Base-by-base conservation (phyloP, 2,888 invertebrate species). In the Boloria selene region DNA sequence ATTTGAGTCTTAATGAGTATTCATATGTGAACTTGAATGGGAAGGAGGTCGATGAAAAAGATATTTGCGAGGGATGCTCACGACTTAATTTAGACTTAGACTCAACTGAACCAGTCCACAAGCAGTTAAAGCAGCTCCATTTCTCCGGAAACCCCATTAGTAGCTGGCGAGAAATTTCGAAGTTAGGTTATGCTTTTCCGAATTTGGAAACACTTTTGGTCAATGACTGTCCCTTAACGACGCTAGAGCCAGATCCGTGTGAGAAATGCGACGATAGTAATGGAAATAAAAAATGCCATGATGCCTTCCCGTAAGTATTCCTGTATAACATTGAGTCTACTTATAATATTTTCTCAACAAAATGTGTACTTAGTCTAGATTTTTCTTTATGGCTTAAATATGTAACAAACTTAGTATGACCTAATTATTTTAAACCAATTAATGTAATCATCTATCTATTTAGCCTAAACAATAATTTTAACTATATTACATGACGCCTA, bases 1-100 rank as follows among this genome's bases (percentile, higher is more conserved):
- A 98, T 88, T 90, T 98, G 77, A 98, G 98, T 80, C 93, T 98
- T 69, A 99, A 98, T 86, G 96, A 97, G 82, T 98, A 97, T 85
- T 94, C 94, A 31, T 94, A 95, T 73, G 96, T 97, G 49, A 94
- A 96, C 65, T 90, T 97, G 53, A 94, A 94, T 65, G 90, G 87
- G 7, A 77, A 85, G 65, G 84, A 89, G 51, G 77, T 84, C 2
- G 81, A 84, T 68, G 86, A 87, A 55, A 87, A 86, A 61, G 84
- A 87, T 63, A 81, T 81, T 54, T 90, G 91, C 71, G 90, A 90
- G 65, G 82, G 82, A 47, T 91, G 92, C 74, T 86, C 88, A 45
- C 81, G 92, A 58, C 82, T 90, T 4, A 87, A 83, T 62, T 79
- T 83, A 17, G 88, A 91, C 62, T 79, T 83, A 17, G 88, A 91